Base-by-base conservation (phyloP, 2,888 invertebrate genomes). In the Heliconius aoede region DNA sequence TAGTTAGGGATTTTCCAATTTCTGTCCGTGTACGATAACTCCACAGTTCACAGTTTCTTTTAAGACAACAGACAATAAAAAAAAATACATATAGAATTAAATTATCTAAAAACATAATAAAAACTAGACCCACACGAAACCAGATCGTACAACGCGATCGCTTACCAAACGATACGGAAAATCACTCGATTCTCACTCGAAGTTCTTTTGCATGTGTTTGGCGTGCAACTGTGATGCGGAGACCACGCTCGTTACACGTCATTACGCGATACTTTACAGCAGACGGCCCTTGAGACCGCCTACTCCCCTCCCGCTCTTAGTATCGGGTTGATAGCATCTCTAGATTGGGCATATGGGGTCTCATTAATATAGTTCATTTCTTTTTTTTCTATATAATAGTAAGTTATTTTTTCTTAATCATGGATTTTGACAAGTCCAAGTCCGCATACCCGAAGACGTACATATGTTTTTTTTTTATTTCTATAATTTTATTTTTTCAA, bases 231-330 rank as follows among this genome's bases (percentile, higher is more conserved):
- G 76, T 80, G 80, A 86, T 86, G 84, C 86, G 84, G 88, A 87
- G 90, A 90, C 90, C 89, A 86, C 85, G 90, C 92, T 93, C 92
- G 94, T 94, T 93, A 93, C 94, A 93, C 93, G 93, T 94, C 94
- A 94, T 94, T 94, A 94, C 92, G 93, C 93, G 93, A 94, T 94
- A 94, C 94, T 94, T 93, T 94, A 92, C 91, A 87, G 93, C 92
- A 94, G 94, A 94, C 94, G 94, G 92, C 90, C 87, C 94, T 94
- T 91, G 94, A 94, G 94, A 94, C 93, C 89, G 89, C 89, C 89
- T 88, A 85, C 89, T 84, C 86, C 87, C 83, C 82, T 79, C 76
- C 76, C 77, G 73, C 79, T 78, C 76, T 78, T 80, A 78, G 79
- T 82, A 83, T 83, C 78, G 79, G 81, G 78, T 85, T 79, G 58